Conservation (phyloP, 2,797 vertebrate species). For the Myiothlypis coronata region DNA sequence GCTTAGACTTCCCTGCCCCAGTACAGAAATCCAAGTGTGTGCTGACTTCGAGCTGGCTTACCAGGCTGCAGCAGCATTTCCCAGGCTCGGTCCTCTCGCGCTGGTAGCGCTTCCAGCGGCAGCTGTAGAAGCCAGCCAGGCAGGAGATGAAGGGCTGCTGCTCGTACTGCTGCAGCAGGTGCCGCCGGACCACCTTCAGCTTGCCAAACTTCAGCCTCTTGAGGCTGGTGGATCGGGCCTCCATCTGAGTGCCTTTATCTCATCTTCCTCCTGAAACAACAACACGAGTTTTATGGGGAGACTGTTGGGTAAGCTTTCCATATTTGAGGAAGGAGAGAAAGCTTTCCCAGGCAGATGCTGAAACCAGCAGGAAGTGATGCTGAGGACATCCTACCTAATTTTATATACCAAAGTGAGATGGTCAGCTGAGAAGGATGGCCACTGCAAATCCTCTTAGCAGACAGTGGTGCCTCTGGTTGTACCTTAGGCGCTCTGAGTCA, state of each 20-base stretch:
- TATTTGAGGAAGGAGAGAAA: background rate
- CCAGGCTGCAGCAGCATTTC: slow-evolving; percentile 87
- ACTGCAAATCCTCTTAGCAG: background rate
- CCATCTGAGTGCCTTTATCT: slow-evolving; percentile 64
- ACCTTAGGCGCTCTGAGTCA: background rate
- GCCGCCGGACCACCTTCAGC: slow-evolving; percentile 82
- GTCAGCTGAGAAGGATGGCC: background rate
- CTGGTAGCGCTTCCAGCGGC: slow-evolving; percentile 86
- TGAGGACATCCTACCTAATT: background rate
- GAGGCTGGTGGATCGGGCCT: slow-evolving; percentile 58
- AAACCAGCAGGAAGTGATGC: background rate
- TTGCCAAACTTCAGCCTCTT: slow-evolving; percentile 83
- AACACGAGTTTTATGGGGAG: rapidly evolving
- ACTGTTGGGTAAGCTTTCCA: background rate
- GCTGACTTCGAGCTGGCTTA: slow-evolving; percentile 76
- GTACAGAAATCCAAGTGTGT: slow-evolving; percentile 63
- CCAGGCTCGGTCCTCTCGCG: slow-evolving; percentile 78
- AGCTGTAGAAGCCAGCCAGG: slow-evolving; percentile 88
- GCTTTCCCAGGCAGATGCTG: background rate
- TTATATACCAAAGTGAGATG: background rate
- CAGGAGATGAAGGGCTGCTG: slow-evolving; percentile 84
- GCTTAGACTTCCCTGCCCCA: background rate
- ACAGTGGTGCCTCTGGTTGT: background rate
- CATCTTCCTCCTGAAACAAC: slow-evolving; percentile 67
- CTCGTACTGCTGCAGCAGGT: slow-evolving; percentile 77